These are phyloP conservation scores for Karalla daura DNA, from an alignment of 2,797 vertebrate species.

Conservation along the genomic window DNA sequence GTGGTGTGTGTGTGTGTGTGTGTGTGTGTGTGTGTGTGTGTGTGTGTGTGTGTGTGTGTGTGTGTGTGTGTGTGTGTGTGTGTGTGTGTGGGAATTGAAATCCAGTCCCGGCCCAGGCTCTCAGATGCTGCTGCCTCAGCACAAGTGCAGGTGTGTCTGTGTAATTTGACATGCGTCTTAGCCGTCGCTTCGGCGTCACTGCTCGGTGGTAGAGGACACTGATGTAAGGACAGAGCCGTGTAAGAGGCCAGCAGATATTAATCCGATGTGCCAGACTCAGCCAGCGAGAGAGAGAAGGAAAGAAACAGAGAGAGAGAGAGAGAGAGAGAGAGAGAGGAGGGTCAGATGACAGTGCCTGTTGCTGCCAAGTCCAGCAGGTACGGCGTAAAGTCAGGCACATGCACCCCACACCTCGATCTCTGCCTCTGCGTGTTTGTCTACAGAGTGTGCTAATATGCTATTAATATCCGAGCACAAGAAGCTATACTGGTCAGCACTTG, in stretches of 20 bases:
- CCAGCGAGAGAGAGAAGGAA: slow-evolving; percentile 39
- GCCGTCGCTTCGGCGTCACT: slow-evolving; percentile 5
- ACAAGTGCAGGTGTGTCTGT: neutral
- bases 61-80: neutral
- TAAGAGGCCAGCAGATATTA: slow-evolving; percentile 54
- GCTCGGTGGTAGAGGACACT: slow-evolving; percentile 50
- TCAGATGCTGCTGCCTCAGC: neutral
- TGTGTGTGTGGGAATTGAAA: neutral
- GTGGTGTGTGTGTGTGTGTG: neutral
- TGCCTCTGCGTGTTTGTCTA: neutral
- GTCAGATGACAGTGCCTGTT: slow-evolving; percentile 46
- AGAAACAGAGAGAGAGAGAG: slow-evolving; percentile 40
- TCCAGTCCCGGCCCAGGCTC: neutral
- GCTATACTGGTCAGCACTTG: neutral
- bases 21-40: neutral
- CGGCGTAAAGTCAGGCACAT: slow-evolving; percentile 22
- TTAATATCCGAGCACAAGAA: slow-evolving; percentile 4
- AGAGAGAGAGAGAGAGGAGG: slow-evolving; percentile 35
- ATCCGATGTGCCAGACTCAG: slow-evolving; percentile 44
- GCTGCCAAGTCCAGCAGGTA: slow-evolving; percentile 47
- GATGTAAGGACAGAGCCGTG: slow-evolving; percentile 49
- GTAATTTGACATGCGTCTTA: neutral
- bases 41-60: neutral
- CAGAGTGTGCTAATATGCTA: neutral
- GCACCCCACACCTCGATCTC: neutral